phyloP scores from a whole-genome alignment of 1,140 invertebrate species.

The Contarinia nasturtii region DNA sequence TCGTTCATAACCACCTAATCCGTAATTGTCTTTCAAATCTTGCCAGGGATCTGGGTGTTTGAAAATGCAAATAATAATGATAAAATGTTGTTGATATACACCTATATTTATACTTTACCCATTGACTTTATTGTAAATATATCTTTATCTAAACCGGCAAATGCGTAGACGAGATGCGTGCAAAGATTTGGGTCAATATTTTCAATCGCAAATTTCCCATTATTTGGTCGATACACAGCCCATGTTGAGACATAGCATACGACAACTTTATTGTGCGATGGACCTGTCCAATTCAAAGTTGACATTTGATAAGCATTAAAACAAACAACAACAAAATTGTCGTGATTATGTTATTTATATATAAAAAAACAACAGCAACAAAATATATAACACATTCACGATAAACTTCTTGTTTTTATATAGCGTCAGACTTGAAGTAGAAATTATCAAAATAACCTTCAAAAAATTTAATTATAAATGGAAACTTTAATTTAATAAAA shows the following conservation, averaged over 20 bases:
- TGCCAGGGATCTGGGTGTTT: slow-evolving; percentile 49
- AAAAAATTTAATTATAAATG: no score
- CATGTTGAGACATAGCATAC: slow-evolving; percentile 65
- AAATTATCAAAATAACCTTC: no score
- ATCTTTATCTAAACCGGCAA: slow-evolving; percentile 52
- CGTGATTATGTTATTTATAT: no score
- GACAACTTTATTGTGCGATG: slow-evolving; percentile 38
- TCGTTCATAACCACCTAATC: slow-evolving; percentile 47
- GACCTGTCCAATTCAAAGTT: slow-evolving; percentile 17
- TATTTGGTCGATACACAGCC: slow-evolving; percentile 46
- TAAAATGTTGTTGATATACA: no score
- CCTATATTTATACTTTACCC: no score
- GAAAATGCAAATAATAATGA: slow-evolving; percentile 1
- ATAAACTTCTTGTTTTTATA: no score
- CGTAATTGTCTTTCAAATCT: slow-evolving; percentile 54
- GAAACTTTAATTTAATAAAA: no score
- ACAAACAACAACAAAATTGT: no score
- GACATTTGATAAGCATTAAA: no score
- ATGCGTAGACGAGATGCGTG: slow-evolving; percentile 75
- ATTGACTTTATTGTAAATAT: slow-evolving; percentile 42
- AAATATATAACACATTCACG: no score
- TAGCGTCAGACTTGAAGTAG: no score
- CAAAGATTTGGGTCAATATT: slow-evolving; percentile 61
- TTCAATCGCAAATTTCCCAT: slow-evolving; percentile 41
- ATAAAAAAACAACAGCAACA: no score